A percentile compares a stretch with the other conserved stretches of the same genome.
These are phyloP conservation scores for Cenopis cana DNA, from an alignment of 2,888 invertebrate species.

Conservation along the genomic window DNA sequence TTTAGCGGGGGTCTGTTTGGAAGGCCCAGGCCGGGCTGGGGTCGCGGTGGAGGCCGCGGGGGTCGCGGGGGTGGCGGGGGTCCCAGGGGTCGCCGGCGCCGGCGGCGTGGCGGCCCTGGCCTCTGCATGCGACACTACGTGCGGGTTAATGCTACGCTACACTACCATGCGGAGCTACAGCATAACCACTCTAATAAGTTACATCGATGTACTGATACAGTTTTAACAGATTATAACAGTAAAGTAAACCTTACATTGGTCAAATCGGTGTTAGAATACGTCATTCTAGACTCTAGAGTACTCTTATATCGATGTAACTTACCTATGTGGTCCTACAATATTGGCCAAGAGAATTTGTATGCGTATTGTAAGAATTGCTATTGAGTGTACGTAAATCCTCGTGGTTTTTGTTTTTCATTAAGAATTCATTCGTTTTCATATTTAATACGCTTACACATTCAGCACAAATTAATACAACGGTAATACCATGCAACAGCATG, in stretches of 20 bases:
- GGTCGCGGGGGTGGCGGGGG: conserved; percentile 50
- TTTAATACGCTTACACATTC: conserved; percentile 31
- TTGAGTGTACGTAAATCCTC: not conserved
- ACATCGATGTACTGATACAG: not conserved
- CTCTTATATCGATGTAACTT: conserved; percentile 15
- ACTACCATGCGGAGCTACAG: conserved; percentile 18
- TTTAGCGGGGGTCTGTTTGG: conserved; percentile 77
- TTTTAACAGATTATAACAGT: too few species aligned
- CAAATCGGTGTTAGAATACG: not conserved
- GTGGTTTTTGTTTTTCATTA: not conserved
- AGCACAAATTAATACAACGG: conserved; percentile 34
- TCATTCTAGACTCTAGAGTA: not conserved
- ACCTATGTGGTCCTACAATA: conserved; percentile 2
- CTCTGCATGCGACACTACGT: conserved; percentile 83
- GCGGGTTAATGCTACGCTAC: conserved; percentile 72
- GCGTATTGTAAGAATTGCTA: not conserved
- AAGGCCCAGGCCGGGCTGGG: conserved; percentile 62
- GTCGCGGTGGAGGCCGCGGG: conserved; percentile 49
- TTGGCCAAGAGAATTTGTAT: conserved; percentile 42
- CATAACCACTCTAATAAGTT: not conserved
- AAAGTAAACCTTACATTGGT: too few species aligned
- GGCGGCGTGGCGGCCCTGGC: conserved; percentile 56
- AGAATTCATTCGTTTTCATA: not conserved
- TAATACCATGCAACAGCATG: conserved; percentile 38
- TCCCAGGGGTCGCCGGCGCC: conserved; percentile 46